Evolutionary conservation across 2,797 vertebrate genomes (phyloP).

Genomic region (Intellagama lesueurii): DNA sequence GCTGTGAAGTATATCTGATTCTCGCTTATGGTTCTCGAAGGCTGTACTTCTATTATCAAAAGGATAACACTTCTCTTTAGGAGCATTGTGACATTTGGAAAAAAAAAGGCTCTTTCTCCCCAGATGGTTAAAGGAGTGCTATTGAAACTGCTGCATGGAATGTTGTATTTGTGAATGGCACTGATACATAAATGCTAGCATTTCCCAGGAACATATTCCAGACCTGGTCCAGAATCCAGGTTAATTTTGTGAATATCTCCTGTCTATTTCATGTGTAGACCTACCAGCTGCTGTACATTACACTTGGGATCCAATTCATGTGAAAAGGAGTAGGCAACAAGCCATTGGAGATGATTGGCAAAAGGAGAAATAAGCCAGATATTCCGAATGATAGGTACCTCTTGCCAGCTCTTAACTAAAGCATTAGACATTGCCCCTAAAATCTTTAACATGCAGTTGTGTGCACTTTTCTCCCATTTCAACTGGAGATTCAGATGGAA

Average conservation of each 20-base stretch:
- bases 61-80: neutral
- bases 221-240: neutral
- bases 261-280: neutral
- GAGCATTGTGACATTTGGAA: neutral
- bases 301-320: neutral
- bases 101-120: too few species aligned
- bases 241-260: neutral
- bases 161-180: too few species aligned
- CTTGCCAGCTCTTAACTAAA: too few species aligned
- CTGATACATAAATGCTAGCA: neutral
- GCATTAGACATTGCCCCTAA: too few species aligned
- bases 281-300: neutral
- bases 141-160: neutral
- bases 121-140: too few species aligned
- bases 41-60: neutral
- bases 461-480: too few species aligned
- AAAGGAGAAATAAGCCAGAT: neutral
- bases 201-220: neutral
- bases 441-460: too few species aligned
- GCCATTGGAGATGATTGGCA: neutral
- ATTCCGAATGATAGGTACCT: neutral
- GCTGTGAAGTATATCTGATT: neutral
- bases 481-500: too few species aligned
- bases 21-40: too few species aligned
- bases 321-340: neutral